Evolutionary conservation across 1,140 invertebrate species (phyloP), one percentile per base, ranked within the genome.

Genomic region (Heliothis virescens): DNA sequence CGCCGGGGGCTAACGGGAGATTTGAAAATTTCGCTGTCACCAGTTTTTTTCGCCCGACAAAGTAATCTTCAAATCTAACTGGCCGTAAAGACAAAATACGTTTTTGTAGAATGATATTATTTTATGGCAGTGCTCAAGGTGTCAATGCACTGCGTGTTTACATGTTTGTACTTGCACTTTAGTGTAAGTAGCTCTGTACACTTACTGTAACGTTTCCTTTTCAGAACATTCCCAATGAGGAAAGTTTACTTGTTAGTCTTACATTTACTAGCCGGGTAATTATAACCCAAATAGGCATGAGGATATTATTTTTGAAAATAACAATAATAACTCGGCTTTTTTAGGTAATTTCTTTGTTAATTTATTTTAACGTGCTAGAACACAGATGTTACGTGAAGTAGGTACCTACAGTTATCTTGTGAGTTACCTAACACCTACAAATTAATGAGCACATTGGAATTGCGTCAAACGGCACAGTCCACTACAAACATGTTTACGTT

Each of bases 11-110:
- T 79, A 82, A 81, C 81, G 47, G 63, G 79, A 80, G 75, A 81
- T 86, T 79, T 63, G 77, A 79, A 76, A 80, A 82, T 80, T 84
- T 74, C 83, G 85, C 81, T 83, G 87, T 81, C 87, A 85, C 80
- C 83, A 83, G 84, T 82, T 83, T 86, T 86, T 84, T 79, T 79
- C 83, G 81, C 80, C 86, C 82, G 59, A 65, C 78, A 50, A 67
- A 79, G 82, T 85, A 84, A 89, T 87, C 85, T 88, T 81, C 83
- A 82, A 86, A 86, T 87, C 84, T 86, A 86, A 88, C 84, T 86
- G 83, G 81, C 82, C 82, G 82, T 90, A 89, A 90, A 89, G 83
- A 83, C 80, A 85, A 86, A 89, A 88, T 84, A 88, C 79, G 73
- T 87, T 85, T 85, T 55, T 55, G 82, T 72, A 77, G 67, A 53